phyloP scores from a whole-genome alignment of 2,797 vertebrate genomes.

The Cyprinodon diabolis region DNA sequence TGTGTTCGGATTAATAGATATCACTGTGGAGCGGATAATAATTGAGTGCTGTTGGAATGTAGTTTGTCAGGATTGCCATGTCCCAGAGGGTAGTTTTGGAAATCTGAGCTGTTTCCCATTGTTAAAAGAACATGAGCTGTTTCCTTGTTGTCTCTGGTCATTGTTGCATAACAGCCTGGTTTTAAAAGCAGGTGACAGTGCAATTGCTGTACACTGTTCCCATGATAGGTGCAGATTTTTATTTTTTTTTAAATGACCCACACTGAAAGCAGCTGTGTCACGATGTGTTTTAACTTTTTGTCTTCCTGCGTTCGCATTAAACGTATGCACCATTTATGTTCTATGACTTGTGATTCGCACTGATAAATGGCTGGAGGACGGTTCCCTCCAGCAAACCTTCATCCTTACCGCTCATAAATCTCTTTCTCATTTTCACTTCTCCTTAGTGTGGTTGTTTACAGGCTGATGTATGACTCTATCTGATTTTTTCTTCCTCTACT shows the following conservation, averaged over 20 bases:
- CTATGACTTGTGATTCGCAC: conserved; percentile 17
- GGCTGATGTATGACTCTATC: conserved; percentile 19
- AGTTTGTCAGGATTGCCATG: conserved; percentile 35
- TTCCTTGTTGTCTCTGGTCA: conserved; percentile 25
- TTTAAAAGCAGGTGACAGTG: conserved; percentile 1
- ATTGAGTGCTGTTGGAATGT: conserved; percentile 47
- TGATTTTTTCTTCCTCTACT: not conserved
- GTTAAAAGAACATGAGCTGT: conserved; percentile 14
- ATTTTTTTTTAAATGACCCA: conserved; percentile 17
- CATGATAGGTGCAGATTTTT: not conserved
- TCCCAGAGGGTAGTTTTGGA: conserved; percentile 21
- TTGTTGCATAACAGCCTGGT: not conserved
- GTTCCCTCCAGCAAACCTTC: not conserved
- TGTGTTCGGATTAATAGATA: conserved; percentile 49
- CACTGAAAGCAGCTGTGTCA: not conserved
- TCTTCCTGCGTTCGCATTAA: conserved; percentile 14
- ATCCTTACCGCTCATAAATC: not conserved
- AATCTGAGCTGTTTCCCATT: conserved; percentile 10
- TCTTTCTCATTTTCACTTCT: conserved; percentile 27
- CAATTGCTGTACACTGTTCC: not conserved
- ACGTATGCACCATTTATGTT: not conserved
- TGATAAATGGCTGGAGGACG: conserved; percentile 36
- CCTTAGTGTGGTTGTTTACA: conserved; percentile 25
- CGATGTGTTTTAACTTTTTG: not conserved
- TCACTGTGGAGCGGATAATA: conserved; percentile 20